Base-by-base conservation (phyloP, 1,140 invertebrate species). In the Ceratosolen solmsi region DNA sequence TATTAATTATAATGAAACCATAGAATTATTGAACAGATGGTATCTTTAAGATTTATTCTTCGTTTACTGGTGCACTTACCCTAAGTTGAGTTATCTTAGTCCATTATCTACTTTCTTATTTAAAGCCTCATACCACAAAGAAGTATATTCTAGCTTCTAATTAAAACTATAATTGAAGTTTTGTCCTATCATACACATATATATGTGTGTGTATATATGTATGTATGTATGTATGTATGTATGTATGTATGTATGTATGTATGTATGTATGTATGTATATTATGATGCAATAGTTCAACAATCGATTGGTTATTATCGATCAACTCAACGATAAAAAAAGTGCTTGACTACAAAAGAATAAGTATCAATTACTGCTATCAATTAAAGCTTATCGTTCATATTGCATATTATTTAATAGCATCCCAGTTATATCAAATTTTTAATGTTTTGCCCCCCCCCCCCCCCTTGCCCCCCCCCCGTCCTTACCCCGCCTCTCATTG, bases 11-110 rank as follows among this genome's bases (percentile, higher is more conserved):
- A 65, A 36, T 65, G 8, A 65, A 7, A 68, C n/a, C 8, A 68
- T 38, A 9, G 1, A 68, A 38, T 68, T 22, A 68, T 3, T 38
- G n/a, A 68, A 33, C 38, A 38, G 27, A n/a, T 33, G 33, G 20
- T 68, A 68, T 38, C 38, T n/a, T 68, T 68, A 68, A 33, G n/a
- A 17, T 17, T 38, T 36, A 33, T 63, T 68, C 63, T 68, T 68
- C 63, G 63, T 68, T 68, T 38, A 68, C 63, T 68, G 63, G 63
- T 68, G 63, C 63, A 68, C 63, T 68, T 68, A 68, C 63, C 63
- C 63, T 68, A 38, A 68, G 63, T 68, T 68, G 63, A 68, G 63
- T 38, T 68, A 68, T 68, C 38, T 68, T 17, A 38, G 36, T 68
- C 33, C 33, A 68, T 38, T 68, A 17, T 33, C 8, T 68, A 38